Percentiles rank a stretch among this genome's conserved stretches.
These are phyloP conservation scores for Troides helena DNA, from an alignment of 2,888 invertebrate species.

Conservation along the genomic window DNA sequence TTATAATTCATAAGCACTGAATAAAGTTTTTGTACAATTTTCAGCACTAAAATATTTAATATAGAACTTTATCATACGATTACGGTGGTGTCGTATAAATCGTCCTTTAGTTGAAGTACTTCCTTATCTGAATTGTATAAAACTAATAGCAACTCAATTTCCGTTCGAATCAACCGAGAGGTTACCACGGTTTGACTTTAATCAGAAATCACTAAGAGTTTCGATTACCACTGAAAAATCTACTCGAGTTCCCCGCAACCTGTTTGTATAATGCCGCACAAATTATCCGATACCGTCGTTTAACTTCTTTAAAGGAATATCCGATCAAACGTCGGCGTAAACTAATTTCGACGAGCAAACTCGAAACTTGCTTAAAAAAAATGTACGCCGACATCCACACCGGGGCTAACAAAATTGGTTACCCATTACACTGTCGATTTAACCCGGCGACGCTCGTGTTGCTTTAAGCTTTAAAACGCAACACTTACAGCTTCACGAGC, in stretches of 20 bases:
- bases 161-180: slow-evolving; percentile 4
- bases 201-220: slow-evolving; percentile 48
- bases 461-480: slow-evolving; percentile 35
- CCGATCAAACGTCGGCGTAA: slow-evolving; percentile 75
- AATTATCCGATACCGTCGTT: slow-evolving; percentile 56
- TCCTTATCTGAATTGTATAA: neutral
- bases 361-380: slow-evolving; percentile 66
- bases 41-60: neutral
- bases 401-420: slow-evolving; percentile 66
- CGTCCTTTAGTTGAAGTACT: neutral
- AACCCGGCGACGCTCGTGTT: slow-evolving; percentile 45
- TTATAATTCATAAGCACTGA: neutral
- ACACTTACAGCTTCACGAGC: slow-evolving; percentile 33
- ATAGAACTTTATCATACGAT: neutral
- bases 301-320: slow-evolving; percentile 75
- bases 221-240: slow-evolving; percentile 52
- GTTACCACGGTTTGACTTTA: slow-evolving; percentile 30
- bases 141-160: slow-evolving; percentile 18
- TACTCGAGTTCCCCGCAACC: slow-evolving; percentile 38
- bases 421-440: slow-evolving; percentile 70
- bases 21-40: neutral
- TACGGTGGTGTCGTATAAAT: neutral
- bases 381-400: slow-evolving; percentile 57
- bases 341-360: slow-evolving; percentile 76
- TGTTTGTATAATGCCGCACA: slow-evolving; percentile 55